Percentiles rank a stretch among this genome's conserved stretches.
Evolutionary conservation across 2,888 invertebrate genomes (phyloP).

Genomic region (Lasioglossum marginatum): DNA sequence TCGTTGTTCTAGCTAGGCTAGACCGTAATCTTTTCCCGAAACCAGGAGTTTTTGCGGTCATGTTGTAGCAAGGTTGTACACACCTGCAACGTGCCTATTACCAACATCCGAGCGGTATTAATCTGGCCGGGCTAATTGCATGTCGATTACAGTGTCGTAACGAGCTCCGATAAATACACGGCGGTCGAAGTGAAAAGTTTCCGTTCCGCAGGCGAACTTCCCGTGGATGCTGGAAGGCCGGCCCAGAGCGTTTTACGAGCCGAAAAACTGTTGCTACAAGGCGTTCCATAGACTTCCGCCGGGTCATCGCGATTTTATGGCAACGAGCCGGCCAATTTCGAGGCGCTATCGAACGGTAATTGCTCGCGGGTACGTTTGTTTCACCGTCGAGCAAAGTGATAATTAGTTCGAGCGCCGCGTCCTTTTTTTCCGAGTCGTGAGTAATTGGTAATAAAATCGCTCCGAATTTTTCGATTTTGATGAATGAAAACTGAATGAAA

Average conservation of each 20-base stretch:
- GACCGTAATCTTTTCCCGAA: not conserved
- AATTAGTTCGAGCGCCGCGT: not conserved
- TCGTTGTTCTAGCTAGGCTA: not conserved
- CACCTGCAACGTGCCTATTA: constrained; percentile 68
- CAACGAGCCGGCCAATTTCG: constrained; percentile 39
- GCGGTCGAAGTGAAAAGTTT: constrained; percentile 68
- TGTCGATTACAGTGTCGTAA: constrained; percentile 74
- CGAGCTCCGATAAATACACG: constrained; percentile 69
- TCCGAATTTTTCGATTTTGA: not conserved
- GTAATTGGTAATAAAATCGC: not conserved
- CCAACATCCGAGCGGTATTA: constrained; percentile 68
- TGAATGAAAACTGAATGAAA: no score
- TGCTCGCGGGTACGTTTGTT: constrained; percentile 27
- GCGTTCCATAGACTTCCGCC: constrained; percentile 36
- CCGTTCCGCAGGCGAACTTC: constrained; percentile 43
- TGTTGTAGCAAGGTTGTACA: not conserved
- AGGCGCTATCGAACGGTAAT: constrained; percentile 43
- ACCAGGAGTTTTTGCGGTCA: not conserved
- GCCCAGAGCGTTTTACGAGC: constrained; percentile 31
- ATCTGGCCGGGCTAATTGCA: constrained; percentile 69
- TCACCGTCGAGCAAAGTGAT: not conserved
- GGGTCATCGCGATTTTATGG: constrained; percentile 31
- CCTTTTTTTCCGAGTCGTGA: not conserved
- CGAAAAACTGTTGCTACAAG: constrained; percentile 52
- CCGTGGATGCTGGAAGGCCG: constrained; percentile 15